These are phyloP conservation scores for Trachelus iudaicus DNA, from an alignment of 2,888 invertebrate species.

Conservation along the genomic window DNA sequence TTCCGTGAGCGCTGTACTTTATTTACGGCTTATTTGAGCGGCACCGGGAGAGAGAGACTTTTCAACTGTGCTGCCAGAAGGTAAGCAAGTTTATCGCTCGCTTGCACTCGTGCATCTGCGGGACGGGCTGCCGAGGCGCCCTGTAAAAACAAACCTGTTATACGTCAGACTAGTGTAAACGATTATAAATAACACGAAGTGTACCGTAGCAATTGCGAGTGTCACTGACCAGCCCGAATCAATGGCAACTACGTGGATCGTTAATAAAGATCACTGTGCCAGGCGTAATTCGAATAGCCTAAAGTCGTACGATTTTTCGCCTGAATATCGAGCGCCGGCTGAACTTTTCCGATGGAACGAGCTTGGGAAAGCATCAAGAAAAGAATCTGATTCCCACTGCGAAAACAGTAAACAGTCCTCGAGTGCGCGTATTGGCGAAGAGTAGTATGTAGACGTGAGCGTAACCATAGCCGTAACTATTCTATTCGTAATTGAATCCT, in stretches of 20 bases:
- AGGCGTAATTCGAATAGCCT: neutral
- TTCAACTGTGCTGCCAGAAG: neutral
- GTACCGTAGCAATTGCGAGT: neutral
- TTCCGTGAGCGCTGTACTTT: neutral
- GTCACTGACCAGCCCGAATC: neutral
- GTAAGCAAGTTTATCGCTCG: neutral
- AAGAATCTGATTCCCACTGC: neutral
- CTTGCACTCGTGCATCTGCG: neutral
- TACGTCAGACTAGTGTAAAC: neutral
- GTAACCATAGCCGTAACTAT: conserved; percentile 7
- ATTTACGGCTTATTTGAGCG: neutral
- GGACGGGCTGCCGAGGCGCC: neutral
- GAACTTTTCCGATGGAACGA: neutral
- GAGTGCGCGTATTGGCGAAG: neutral
- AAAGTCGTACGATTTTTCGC: neutral
- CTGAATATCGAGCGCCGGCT: no score
- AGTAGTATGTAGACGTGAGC: neutral
- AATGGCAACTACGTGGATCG: neutral
- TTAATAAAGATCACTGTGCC: neutral
- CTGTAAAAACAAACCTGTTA: neutral
- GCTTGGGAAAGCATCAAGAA: neutral
- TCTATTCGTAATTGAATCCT: conserved; percentile 7
- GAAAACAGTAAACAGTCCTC: neutral
- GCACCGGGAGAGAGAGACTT: neutral
- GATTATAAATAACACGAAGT: neutral